Percentiles rank a stretch among this genome's conserved stretches.
These are phyloP conservation scores for Capricornis sumatraensis DNA, from an alignment of 2,113 vertebrate species.

Conservation along the genomic window DNA sequence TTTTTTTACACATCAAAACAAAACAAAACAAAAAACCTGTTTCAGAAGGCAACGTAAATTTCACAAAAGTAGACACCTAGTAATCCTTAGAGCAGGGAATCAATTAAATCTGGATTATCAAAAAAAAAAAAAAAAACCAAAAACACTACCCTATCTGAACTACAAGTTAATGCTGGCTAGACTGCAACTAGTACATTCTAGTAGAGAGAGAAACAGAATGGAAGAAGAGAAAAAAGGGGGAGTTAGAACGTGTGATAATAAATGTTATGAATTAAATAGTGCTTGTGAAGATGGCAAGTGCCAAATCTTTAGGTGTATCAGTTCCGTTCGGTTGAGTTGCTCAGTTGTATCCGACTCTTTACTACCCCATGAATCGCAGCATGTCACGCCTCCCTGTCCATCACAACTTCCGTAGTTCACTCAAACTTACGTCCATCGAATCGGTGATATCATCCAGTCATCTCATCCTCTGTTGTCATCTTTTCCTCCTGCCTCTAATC, in stretches of 20 bases:
- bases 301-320: not conserved
- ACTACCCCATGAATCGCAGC: no score
- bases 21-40: not conserved
- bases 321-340: no score
- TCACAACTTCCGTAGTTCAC: no score
- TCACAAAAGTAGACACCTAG: not conserved
- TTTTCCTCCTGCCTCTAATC: no score
- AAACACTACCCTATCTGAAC: not conserved
- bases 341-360: no score
- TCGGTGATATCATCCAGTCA: no score
- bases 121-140: not conserved
- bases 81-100: not conserved
- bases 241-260: not conserved
- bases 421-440: no score
- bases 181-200: not conserved
- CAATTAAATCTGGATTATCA: not conserved
- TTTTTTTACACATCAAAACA: not conserved
- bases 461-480: no score
- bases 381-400: no score
- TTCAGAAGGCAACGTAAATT: not conserved
- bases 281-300: not conserved
- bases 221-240: not conserved
- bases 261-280: not conserved
- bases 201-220: not conserved
- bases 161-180: not conserved